Conservation (phyloP, 1,140 invertebrate species). For the Colletes latitarsis region DNA sequence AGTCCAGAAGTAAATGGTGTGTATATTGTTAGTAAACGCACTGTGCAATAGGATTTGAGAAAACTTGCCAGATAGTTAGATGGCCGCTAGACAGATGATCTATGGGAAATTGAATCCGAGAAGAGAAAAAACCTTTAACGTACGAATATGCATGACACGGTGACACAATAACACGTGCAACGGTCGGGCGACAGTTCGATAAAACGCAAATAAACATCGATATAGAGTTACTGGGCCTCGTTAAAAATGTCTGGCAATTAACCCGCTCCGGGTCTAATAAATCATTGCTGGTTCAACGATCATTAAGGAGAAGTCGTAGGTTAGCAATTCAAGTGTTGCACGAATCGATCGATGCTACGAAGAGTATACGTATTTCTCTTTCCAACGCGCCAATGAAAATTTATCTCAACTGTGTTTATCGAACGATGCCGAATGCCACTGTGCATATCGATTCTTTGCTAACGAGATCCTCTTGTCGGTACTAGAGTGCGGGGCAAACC, state of each 20-base stretch:
- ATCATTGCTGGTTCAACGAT: slow-evolving; percentile 48
- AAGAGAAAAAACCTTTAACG: not conserved
- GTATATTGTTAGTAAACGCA: too few relatives aligned
- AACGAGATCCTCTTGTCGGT: slow-evolving; percentile 57
- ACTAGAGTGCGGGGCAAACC: not conserved
- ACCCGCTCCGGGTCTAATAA: slow-evolving; percentile 47
- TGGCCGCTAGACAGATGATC: too few relatives aligned
- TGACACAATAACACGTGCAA: not conserved
- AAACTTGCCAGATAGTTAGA: too few relatives aligned
- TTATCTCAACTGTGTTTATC: slow-evolving; percentile 48
- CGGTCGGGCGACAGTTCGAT: not conserved
- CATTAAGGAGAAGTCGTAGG: slow-evolving; percentile 41
- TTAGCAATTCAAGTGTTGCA: slow-evolving; percentile 3
- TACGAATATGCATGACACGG: not conserved
- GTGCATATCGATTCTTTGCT: slow-evolving; percentile 41
- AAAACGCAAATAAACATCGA: slow-evolving; percentile 4
- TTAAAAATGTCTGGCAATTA: slow-evolving; percentile 54
- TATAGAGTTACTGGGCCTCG: slow-evolving; percentile 27
- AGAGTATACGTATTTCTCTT: not conserved
- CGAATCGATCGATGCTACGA: slow-evolving; percentile 11
- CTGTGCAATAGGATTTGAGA: too few relatives aligned
- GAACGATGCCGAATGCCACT: slow-evolving; percentile 35
- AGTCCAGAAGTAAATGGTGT: too few relatives aligned
- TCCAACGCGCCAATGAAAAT: slow-evolving; percentile 41
- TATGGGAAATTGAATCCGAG: too few relatives aligned